Conservation (phyloP, 1,140 invertebrate species). For the Ceratosolen fusciceps region DNA sequence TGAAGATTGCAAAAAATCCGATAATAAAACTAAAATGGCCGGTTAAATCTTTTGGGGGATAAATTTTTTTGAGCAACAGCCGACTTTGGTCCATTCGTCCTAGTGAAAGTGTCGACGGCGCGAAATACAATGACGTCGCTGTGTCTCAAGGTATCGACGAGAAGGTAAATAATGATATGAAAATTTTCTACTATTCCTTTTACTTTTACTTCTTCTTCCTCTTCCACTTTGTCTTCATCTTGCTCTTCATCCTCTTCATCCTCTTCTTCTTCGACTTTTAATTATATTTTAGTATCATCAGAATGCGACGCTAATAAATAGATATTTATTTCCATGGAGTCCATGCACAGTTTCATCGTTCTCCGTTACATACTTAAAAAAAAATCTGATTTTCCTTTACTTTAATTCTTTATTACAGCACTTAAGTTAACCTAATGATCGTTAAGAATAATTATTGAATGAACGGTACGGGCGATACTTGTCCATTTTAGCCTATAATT, state of each 20-base stretch:
- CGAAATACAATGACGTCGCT: conserved; percentile 42
- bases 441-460: conserved; percentile 49
- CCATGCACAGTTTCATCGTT: conserved; percentile 34
- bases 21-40: too few relatives aligned
- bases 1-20: too few relatives aligned
- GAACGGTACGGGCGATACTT: conserved; percentile 42
- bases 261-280: too few relatives aligned
- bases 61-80: conserved; percentile 43
- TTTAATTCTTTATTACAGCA: conserved; percentile 35
- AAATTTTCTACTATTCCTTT: too few relatives aligned
- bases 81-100: conserved; percentile 45
- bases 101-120: conserved; percentile 34
- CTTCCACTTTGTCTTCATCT: too few relatives aligned
- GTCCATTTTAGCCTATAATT: conserved; percentile 31
- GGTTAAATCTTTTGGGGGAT: too few relatives aligned
- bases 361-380: conserved; percentile 39
- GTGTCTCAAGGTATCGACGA: conserved; percentile 24
- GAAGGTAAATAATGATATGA: conserved; percentile 49
- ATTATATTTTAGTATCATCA: conserved; percentile 46
- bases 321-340: conserved; percentile 26
- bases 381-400: conserved; percentile 44
- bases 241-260: too few relatives aligned
- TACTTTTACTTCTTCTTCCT: too few relatives aligned
- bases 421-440: conserved; percentile 46
- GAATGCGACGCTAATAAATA: conserved; percentile 42